Evolutionary conservation across 2,113 vertebrate species (phyloP), one percentile per base, ranked within the genome.

Genomic region (Copsychus sechellarum): DNA sequence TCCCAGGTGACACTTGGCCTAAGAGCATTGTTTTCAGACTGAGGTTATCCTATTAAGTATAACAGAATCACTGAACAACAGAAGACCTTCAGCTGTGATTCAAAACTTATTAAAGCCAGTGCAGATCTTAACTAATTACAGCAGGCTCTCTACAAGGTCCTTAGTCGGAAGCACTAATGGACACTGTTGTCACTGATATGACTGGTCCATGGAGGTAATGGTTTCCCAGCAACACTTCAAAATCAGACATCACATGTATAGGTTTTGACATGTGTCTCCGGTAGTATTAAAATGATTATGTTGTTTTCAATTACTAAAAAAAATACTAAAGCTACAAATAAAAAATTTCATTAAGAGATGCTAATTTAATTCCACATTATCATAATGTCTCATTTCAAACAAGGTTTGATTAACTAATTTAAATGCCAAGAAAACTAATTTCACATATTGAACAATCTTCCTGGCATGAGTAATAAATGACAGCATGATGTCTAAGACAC

Each of bases 391-490:
- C 40, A 69, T 86, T 91, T 81, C 43, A 94, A 88, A 61, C 51
- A 76, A 79, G 33, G 23, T 65, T 80, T 94, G 51, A 77, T 86
- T 90, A 65, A 77, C 81, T 74, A 82, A 72, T 89, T 86, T 66
- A 81, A 80, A 67, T 79, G 11, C 24, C 70, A 90, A 81, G 45
- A 62, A 97, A 91, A 79, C 72, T 66, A 72, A 95, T 72, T 93
- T 62, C 53, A 85, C 61, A 80, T 60, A 88, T 9, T 71, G 58
- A 94, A 84, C 28, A 54, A 92, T 57, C 51, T 73, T 93, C 24
- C 54, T 77, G 72, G 28, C 25, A 79, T 89, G 56, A 94, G 84
- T 71, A 92, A 91, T 24, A 86, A 92, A 87, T 22, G 70, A 82
- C 25, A 95, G 18, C n/a, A 21, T 57, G 77, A 91, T 12, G 8